Evolutionary conservation across 2,888 invertebrate species (phyloP).

Genomic region (Folsomia candida): DNA sequence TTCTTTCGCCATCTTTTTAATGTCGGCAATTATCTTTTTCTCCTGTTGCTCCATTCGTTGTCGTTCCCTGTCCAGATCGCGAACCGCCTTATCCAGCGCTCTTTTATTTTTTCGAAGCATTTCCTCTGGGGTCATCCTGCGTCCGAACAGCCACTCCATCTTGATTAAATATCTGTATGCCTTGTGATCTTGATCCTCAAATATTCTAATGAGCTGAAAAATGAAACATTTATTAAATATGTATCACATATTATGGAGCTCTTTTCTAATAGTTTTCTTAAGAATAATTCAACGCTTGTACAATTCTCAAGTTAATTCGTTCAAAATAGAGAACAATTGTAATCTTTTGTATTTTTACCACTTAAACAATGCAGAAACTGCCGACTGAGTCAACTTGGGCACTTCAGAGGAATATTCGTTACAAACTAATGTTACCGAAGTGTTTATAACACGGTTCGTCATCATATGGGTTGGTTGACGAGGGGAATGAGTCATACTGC

Average conservation of each 20-base stretch:
- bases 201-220: background rate
- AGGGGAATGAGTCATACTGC: no score
- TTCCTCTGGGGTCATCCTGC: constrained; percentile 93
- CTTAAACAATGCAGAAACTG: no score
- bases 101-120: constrained; percentile 97
- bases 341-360: no score
- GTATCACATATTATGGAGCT: background rate
- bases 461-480: no score
- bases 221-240: background rate
- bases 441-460: no score
- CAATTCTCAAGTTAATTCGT: no score
- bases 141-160: constrained; percentile 90
- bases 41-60: constrained; percentile 97
- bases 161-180: background rate
- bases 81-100: constrained; percentile 95
- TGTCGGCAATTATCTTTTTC: constrained; percentile 96
- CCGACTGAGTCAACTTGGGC: no score
- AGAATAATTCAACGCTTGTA: no score
- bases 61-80: constrained; percentile 91
- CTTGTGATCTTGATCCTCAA: background rate
- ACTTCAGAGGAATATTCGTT: no score
- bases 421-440: no score
- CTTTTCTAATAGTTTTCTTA: no score
- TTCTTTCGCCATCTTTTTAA: constrained; percentile 97
- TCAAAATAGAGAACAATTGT: no score